Evolutionary conservation across 2,797 vertebrate genomes (phyloP).

Genomic region (Trematomus bernacchii): DNA sequence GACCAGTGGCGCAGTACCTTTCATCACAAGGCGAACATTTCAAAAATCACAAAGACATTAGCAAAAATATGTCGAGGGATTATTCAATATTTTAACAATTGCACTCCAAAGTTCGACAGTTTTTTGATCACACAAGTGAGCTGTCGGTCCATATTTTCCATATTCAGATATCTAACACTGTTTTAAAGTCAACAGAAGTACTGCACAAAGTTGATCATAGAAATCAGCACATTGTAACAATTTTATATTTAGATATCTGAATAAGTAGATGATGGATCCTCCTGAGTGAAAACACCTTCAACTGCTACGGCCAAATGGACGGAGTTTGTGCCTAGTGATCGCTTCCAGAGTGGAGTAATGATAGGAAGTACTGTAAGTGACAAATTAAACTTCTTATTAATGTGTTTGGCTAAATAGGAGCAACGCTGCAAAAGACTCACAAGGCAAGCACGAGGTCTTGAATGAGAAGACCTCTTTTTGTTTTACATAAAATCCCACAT

Average conservation of each 20-base stretch:
- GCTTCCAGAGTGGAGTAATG: slow-evolving; percentile 22
- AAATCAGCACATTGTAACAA: slow-evolving; percentile 28
- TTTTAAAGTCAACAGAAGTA: slow-evolving; percentile 38
- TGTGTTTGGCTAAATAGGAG: slow-evolving; percentile 47
- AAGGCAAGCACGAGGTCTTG: slow-evolving; percentile 42
- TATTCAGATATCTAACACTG: slow-evolving; percentile 56
- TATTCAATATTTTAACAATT: slow-evolving; percentile 53
- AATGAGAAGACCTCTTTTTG: slow-evolving; percentile 24
- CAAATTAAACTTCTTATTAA: slow-evolving; percentile 11
- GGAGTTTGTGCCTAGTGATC: slow-evolving; percentile 50
- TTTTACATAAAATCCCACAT: background rate
- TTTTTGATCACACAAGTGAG: slow-evolving; percentile 26
- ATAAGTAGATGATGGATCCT: slow-evolving; percentile 58
- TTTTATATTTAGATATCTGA: slow-evolving; percentile 50
- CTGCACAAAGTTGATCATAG: slow-evolving; percentile 40
- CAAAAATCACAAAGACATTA: slow-evolving; percentile 53
- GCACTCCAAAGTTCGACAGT: slow-evolving; percentile 45
- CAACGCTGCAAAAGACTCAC: slow-evolving; percentile 43
- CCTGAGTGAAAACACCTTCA: slow-evolving; percentile 54
- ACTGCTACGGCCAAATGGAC: slow-evolving; percentile 62
- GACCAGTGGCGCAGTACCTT: slow-evolving; percentile 49
- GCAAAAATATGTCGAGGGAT: slow-evolving; percentile 37
- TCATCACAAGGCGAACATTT: slow-evolving; percentile 60
- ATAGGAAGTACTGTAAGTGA: slow-evolving; percentile 13
- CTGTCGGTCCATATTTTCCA: slow-evolving; percentile 62